phyloP scores from a whole-genome alignment of 2,113 vertebrate species.

The Callospermophilus lateralis region DNA sequence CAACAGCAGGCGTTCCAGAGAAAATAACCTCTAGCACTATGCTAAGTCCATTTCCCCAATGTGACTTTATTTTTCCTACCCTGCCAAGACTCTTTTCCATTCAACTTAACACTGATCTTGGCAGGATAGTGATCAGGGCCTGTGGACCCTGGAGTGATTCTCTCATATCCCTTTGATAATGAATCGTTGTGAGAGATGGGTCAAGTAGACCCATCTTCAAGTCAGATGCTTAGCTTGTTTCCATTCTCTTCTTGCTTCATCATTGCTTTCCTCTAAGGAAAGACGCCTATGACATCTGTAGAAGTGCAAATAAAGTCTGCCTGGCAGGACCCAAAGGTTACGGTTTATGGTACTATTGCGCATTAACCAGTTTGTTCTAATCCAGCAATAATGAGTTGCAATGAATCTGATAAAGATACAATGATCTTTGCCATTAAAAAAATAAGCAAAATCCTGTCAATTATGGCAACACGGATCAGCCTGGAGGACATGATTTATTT shows the following conservation, averaged over 20 bases:
- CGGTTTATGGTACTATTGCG: not conserved
- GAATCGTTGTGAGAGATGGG: not conserved
- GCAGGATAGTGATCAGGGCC: not conserved
- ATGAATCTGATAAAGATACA: constrained; percentile 12
- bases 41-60: not conserved
- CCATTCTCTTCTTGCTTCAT: not conserved
- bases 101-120: not conserved
- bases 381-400: not conserved
- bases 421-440: not conserved
- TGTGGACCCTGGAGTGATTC: not conserved
- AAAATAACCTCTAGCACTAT: not conserved
- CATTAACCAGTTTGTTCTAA: not conserved
- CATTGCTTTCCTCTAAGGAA: not conserved
- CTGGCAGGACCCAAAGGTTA: not conserved
- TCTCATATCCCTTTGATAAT: not conserved
- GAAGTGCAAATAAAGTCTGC: not conserved
- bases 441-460: not conserved
- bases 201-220: not conserved
- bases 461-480: not conserved
- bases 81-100: not conserved
- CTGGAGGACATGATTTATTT: not conserved
- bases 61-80: not conserved
- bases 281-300: not conserved
- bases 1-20: not conserved
- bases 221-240: not conserved